Evolutionary conservation across 1,140 invertebrate genomes (phyloP).

Genomic region (Monomorium pharaonis): DNA sequence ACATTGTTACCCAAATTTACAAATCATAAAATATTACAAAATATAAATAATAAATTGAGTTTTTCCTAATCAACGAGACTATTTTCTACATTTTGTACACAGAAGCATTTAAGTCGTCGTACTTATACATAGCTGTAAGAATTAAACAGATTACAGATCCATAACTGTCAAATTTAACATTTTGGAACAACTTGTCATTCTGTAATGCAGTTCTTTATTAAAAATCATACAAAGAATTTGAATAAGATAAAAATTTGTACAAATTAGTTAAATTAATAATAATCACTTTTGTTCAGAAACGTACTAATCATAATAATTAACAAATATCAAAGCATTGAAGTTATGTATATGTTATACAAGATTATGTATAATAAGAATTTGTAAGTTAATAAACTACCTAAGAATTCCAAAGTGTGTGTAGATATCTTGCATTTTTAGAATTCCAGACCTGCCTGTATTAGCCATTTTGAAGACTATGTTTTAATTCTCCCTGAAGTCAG

Average conservation of each 20-base stretch:
- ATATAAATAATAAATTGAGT: neutral
- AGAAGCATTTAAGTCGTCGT: neutral
- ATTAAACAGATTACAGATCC: too few relatives aligned
- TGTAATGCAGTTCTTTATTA: neutral
- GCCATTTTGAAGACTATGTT: neutral
- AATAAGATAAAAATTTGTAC: neutral
- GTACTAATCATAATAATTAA: neutral
- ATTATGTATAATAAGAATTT: too few relatives aligned
- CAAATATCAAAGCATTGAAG: neutral
- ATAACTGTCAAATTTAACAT: neutral
- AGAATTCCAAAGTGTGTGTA: neutral
- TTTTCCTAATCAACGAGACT: too few relatives aligned
- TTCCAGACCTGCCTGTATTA: too few relatives aligned
- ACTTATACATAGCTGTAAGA: neutral
- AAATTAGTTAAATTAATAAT: neutral
- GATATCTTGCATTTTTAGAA: neutral
- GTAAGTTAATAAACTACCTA: too few relatives aligned
- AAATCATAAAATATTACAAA: neutral
- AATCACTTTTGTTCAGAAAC: constrained; percentile 22
- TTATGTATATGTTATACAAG: neutral
- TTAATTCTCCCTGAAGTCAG: too few relatives aligned
- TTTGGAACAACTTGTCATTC: neutral
- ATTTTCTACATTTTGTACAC: too few relatives aligned
- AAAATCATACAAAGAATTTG: neutral
- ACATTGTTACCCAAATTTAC: too few relatives aligned